Evolutionary conservation across 2,888 invertebrate species (phyloP), one percentile per base, ranked within the genome.

Genomic region (Prenolepis imparis): DNA sequence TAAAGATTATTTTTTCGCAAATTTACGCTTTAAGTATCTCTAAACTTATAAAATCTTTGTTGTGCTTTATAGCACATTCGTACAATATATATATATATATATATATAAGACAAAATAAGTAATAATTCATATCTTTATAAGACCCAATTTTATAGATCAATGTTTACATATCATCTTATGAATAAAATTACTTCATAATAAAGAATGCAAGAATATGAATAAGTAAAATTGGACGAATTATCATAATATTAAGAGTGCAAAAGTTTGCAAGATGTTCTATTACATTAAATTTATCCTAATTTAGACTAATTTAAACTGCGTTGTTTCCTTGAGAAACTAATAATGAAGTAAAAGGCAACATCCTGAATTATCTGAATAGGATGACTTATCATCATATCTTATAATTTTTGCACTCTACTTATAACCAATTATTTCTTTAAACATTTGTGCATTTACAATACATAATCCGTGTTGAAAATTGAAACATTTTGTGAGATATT

Each of bases 131-230:
- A 59, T 52, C 32, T 55, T 21, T 55, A 74, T 32, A 73, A 89
- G 87, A 84, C 86, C 66, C 48, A 72, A 15, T 59, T 18, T 80
- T n/a, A 57, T 39, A 6, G 57, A 52, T 55, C 3, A 32, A 18
- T 28, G 15, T 48, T 15, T 6, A 18, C 21, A 41, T 18, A n/a
- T 73, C 4, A 24, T 59, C 18, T 57, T 57, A 24, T 15, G 28
- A 67, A 77, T 75, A 39, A 77, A 67, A 67, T 57, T 67, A 57
- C 2, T 77, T 3, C 55, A 39, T 12, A 55, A 86, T 81, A 36
- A 89, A 86, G 73, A 88, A 85, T 84, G 44, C 68, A 28, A 28
- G 28, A 28, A 82, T 63, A 21, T 73, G 82, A 87, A 80, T 64
- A 41, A 48, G 70, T 24, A 64, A 48, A 74, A 41, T 66, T 4